Evolutionary conservation across 2,113 vertebrate genomes (phyloP).

Genomic region (Hydropotes inermis): DNA sequence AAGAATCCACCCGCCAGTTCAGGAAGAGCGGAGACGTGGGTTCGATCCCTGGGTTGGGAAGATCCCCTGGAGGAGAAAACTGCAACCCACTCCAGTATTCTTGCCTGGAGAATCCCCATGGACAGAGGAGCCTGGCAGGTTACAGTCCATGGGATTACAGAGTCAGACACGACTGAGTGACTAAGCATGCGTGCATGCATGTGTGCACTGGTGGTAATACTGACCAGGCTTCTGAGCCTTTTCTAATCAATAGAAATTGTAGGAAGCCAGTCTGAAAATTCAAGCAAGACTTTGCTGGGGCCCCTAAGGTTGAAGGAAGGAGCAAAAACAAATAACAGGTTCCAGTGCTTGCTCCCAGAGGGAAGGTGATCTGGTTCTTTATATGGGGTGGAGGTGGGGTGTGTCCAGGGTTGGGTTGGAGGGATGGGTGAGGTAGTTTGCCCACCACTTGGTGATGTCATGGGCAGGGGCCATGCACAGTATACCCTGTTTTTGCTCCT

Average conservation of each 20-base stretch:
- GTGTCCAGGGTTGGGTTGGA: neutral
- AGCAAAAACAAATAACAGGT: neutral
- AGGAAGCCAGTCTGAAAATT: neutral
- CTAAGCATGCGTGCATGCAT: neutral
- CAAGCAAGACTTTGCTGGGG: neutral
- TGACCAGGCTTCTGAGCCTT: neutral
- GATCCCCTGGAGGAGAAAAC: neutral
- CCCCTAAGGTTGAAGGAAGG: neutral
- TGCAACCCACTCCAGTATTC: neutral
- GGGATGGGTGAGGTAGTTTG: neutral
- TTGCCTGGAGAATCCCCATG: neutral
- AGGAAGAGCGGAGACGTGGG: neutral
- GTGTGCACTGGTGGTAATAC: neutral
- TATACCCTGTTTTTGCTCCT: neutral
- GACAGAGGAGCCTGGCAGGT: neutral
- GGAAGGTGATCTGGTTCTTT: neutral
- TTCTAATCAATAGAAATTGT: neutral
- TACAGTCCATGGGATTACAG: neutral
- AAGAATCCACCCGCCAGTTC: neutral
- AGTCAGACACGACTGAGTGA: neutral
- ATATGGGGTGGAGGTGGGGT: neutral
- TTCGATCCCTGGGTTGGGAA: neutral
- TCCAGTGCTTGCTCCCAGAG: neutral
- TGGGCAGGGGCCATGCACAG: neutral
- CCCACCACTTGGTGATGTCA: neutral